Base-by-base conservation (phyloP, 2,113 vertebrate species). In the Nycticebus coucang region DNA sequence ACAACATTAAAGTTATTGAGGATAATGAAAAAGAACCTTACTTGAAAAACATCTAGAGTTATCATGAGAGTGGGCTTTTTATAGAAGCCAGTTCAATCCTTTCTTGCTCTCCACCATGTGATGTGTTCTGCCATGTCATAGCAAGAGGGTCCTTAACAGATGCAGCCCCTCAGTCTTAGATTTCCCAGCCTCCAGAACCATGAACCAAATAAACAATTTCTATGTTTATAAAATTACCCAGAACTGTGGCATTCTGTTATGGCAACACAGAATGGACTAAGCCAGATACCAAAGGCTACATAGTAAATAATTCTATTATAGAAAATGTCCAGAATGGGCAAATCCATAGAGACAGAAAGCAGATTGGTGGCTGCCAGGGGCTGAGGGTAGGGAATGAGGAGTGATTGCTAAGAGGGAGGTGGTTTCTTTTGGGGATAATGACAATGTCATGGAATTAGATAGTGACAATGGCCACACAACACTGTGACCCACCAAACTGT, bases 1-100 rank as follows among this genome's bases (percentile, higher is more conserved):
- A 94, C 15, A 80, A 62, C 64, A 87, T 69, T 94, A 92, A 86
- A 82, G 75, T 64, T 60, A 72, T 45, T 33, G 45, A 95, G 35
- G 41, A 72, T 71, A 17, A 33, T 64, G 14, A 55, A 78, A 78
- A 92, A 77, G 53, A 68, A 53, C 41, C n/a, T 87, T 80, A 69
- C 15, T 88, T 30, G 8, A 41, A 41, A 41, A 41, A 41, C 41
- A 41, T 41, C 41, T 41, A 41, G 41, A 75, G 72, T 75, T 75
- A 45, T 28, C 41, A 45, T 26, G 7, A 45, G 41, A 75, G 41
- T 75, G 26, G 26, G 7, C 74, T 75, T 50, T 3, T 28, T 50
- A 7, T 17, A 50, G 45, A 75, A 28, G 26, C 41, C 1, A 75
- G 14, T 30, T 26, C 13, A 26, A 14, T 12, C 14, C 7, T 50